A percentile compares a stretch with the other conserved stretches of the same genome.
These are phyloP conservation scores for Cyanoramphus novaezelandiae DNA, from an alignment of 2,113 vertebrate genomes.

Conservation along the genomic window DNA sequence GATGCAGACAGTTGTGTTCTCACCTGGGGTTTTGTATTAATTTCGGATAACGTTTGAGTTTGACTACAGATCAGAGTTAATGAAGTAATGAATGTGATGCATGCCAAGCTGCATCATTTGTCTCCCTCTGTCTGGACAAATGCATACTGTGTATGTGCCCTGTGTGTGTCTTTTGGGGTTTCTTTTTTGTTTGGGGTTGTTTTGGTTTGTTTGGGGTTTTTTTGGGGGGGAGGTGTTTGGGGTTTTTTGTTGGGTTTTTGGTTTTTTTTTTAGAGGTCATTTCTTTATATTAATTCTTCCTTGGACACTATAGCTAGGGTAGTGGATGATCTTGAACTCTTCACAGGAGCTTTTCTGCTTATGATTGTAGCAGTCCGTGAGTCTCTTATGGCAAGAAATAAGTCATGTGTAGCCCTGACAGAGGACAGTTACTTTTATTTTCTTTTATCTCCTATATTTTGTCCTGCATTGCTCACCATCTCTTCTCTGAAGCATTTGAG, in stretches of 20 bases:
- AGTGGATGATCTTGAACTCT: not conserved
- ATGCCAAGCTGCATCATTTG: not conserved
- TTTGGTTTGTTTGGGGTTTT: no score
- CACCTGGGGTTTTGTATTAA: not conserved
- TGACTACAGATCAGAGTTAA: not conserved
- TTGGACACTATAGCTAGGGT: not conserved
- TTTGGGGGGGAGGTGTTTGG: no score
- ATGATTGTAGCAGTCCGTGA: not conserved
- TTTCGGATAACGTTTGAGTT: not conserved
- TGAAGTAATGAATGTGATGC: not conserved
- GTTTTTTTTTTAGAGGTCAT: not conserved
- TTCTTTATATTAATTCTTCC: not conserved
- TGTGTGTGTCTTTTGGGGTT: not conserved
- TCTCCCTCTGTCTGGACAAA: not conserved
- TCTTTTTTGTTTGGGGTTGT: not conserved
- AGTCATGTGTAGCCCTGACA: not conserved
- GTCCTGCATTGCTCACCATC: not conserved
- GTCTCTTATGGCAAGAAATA: not conserved
- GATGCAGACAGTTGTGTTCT: not conserved
- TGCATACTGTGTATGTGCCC: rapidly evolving
- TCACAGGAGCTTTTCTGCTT: not conserved
- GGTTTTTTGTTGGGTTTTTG: no score
- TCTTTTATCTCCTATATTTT: not conserved
- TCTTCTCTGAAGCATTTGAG: not conserved
- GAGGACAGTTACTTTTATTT: not conserved